Percentiles rank a stretch among this genome's conserved stretches.
These are phyloP conservation scores for Clusia tigrina DNA, from an alignment of 2,888 invertebrate genomes.

Conservation along the genomic window DNA sequence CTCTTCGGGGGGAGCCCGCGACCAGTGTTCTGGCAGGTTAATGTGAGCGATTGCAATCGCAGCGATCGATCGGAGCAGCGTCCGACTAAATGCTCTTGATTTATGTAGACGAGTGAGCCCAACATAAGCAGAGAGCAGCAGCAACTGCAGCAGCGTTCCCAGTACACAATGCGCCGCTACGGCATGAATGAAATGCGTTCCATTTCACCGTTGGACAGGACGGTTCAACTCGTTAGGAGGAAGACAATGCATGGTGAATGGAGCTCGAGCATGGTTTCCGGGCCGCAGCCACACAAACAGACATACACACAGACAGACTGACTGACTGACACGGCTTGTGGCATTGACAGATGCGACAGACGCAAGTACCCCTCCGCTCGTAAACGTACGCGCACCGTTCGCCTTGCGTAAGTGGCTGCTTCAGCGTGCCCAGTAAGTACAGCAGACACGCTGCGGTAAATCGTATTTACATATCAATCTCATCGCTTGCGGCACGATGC, in stretches of 20 bases:
- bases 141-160: not conserved
- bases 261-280: not conserved
- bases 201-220: too few relatives aligned
- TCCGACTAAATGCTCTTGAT: constrained; percentile 31
- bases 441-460: constrained; percentile 33
- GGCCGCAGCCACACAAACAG: not conserved
- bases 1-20: not conserved
- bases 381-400: too few relatives aligned
- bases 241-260: too few relatives aligned
- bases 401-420: too few relatives aligned
- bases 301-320: constrained; percentile 3
- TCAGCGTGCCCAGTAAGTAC: too few relatives aligned
- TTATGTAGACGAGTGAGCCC: not conserved
- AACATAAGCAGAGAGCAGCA: not conserved
- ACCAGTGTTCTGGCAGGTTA: constrained; percentile 46
- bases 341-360: constrained; percentile 24
- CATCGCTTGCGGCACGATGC: constrained; percentile 17
- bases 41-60: constrained; percentile 55
- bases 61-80: constrained; percentile 52
- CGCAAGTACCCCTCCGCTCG: not conserved
- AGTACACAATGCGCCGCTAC: not conserved
- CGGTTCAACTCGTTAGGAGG: too few relatives aligned
- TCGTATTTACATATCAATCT: constrained; percentile 59
- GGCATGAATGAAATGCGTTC: constrained; percentile 23
- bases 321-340: too few relatives aligned